These are phyloP conservation scores for Xestia rhomboidea DNA, from an alignment of 2,888 invertebrate genomes.

Conservation along the genomic window DNA sequence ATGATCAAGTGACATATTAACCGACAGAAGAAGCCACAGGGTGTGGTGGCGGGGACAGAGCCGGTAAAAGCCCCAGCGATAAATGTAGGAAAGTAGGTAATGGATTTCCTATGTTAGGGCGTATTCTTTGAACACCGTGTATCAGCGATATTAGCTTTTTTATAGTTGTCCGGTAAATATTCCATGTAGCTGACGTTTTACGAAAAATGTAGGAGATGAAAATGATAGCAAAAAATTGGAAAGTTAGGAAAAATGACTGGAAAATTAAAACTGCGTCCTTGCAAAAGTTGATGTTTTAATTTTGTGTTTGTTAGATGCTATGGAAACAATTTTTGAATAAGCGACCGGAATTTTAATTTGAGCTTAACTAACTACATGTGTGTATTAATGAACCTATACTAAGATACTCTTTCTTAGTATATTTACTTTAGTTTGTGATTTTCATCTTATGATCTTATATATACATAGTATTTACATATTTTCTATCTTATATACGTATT, in stretches of 20 bases:
- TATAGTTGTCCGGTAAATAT: constrained; percentile 6
- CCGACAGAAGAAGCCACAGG: constrained; percentile 16
- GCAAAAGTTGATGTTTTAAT: background rate
- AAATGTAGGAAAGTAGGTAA: constrained; percentile 53
- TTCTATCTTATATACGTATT: background rate
- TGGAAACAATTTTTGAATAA: background rate
- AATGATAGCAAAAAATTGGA: background rate
- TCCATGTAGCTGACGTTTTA: background rate
- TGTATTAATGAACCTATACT: background rate
- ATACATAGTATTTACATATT: background rate
- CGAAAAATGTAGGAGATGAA: background rate
- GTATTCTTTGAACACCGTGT: constrained; percentile 26
- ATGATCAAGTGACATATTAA: background rate
- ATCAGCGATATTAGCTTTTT: constrained; percentile 9
- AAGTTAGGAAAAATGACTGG: background rate
- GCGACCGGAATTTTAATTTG: background rate
- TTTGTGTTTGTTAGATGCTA: background rate
- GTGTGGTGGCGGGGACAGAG: constrained; percentile 40
- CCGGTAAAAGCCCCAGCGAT: constrained; percentile 53
- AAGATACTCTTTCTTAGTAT: background rate
- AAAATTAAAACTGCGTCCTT: background rate
- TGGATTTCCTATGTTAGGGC: constrained; percentile 54
- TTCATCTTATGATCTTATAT: background rate
- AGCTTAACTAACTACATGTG: background rate
- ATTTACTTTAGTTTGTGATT: background rate